Percentiles rank a stretch among this genome's conserved stretches.
These are phyloP conservation scores for Lucifuga dentata DNA, from an alignment of 2,113 vertebrate genomes.

Conservation along the genomic window DNA sequence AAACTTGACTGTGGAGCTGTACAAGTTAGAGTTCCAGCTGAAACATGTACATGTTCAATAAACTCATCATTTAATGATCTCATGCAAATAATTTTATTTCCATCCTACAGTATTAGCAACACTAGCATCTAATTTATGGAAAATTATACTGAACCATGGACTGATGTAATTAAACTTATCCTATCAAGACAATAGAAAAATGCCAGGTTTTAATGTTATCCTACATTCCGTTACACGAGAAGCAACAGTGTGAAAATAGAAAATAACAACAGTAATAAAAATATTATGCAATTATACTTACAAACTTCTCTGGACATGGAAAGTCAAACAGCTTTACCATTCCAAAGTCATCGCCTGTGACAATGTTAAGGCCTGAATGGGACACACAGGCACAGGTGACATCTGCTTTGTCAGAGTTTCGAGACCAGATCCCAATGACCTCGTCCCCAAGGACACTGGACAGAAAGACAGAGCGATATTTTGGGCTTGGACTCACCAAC, in stretches of 20 bases:
- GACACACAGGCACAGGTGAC: constrained; percentile 97
- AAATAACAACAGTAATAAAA: constrained; percentile 9
- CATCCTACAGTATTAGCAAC: too few relatives aligned
- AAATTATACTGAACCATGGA: neutral
- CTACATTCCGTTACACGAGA: too few relatives aligned
- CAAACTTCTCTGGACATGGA: constrained; percentile 98
- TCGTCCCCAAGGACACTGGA: constrained; percentile 94
- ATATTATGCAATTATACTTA: constrained; percentile 82
- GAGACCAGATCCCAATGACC: constrained; percentile 97
- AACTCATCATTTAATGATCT: neutral
- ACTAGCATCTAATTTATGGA: neutral
- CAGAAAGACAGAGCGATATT: constrained; percentile 30
- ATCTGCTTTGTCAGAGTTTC: constrained; percentile 94
- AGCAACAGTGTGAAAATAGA: neutral
- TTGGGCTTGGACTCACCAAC: neutral
- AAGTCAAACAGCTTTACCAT: constrained; percentile 99
- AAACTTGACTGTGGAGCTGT: neutral
- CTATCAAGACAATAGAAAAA: too few relatives aligned
- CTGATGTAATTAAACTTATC: too few relatives aligned
- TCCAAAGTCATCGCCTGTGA: constrained; percentile 97
- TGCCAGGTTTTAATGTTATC: too few relatives aligned
- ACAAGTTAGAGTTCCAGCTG: neutral
- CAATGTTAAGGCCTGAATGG: constrained; percentile 96
- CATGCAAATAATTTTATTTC: neutral
- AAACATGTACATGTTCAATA: too few relatives aligned